A percentile compares a stretch with the other conserved stretches of the same genome.
These are phyloP conservation scores for Cataglyphis livida DNA, from an alignment of 2,888 invertebrate genomes.

Conservation along the genomic window DNA sequence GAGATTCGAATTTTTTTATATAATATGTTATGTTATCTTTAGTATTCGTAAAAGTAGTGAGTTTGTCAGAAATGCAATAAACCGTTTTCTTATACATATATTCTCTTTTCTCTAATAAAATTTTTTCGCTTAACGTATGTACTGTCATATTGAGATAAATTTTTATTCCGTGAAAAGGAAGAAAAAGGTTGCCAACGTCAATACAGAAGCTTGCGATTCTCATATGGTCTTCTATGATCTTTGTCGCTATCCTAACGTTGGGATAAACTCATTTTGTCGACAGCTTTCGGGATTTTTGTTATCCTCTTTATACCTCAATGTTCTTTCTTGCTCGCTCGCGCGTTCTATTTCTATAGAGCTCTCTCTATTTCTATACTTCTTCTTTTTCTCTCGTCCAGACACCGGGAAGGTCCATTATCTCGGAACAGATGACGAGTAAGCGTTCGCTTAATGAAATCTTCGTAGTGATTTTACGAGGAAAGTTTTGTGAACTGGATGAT, in stretches of 20 bases:
- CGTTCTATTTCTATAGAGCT: constrained; percentile 32
- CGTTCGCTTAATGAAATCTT: constrained; percentile 79
- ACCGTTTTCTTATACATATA: not conserved
- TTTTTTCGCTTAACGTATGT: not conserved
- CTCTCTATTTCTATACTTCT: constrained; percentile 31
- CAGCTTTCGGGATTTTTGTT: constrained; percentile 61
- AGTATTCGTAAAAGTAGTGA: not conserved
- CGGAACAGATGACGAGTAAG: constrained; percentile 77
- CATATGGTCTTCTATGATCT: constrained; percentile 40
- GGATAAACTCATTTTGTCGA: constrained; percentile 66
- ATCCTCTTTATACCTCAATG: constrained; percentile 54
- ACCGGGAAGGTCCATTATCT: constrained; percentile 71
- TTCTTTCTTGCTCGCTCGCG: constrained; percentile 42
- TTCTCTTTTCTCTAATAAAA: not conserved
- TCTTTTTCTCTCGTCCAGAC: constrained; percentile 52
- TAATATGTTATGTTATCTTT: constrained; percentile 1
- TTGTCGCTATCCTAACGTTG: constrained; percentile 50
- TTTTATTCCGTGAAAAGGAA: not conserved
- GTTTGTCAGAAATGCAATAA: not conserved
- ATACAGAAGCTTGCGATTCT: constrained; percentile 31
- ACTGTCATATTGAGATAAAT: not conserved
- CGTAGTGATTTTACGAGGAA: constrained; percentile 78
- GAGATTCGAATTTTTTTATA: not conserved
- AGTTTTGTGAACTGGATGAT: constrained; percentile 74
- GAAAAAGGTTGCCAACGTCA: not conserved